A percentile compares a stretch with the other conserved stretches of the same genome.
Conservation (phyloP, 35 echinoderm and acorn worm genomes). For the Apostichopus japonicus region DNA sequence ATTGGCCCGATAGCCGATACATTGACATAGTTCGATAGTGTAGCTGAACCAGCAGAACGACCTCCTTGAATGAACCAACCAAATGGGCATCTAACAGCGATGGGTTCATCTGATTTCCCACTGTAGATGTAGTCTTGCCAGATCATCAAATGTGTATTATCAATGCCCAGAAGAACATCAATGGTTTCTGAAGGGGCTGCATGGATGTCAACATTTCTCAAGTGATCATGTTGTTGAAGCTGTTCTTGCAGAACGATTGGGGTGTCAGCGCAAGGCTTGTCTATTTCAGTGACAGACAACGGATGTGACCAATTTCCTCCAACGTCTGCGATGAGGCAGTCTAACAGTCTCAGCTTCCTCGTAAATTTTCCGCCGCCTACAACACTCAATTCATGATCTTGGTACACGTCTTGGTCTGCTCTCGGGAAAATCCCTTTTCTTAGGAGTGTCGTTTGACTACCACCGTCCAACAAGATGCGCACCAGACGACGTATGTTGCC, state of each 20-base stretch:
- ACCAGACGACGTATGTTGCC: constrained; percentile 59
- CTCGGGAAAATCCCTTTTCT: constrained; percentile 74
- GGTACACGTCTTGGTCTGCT: constrained; percentile 61
- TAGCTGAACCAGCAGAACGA: constrained; percentile 11
- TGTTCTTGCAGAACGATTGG: constrained; percentile 55
- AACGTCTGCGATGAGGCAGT: constrained; percentile 74
- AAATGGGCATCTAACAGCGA: constrained; percentile 72
- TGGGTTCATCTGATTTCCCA: constrained; percentile 16
- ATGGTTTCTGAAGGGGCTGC: constrained; percentile 66
- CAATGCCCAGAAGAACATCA: constrained; percentile 78
- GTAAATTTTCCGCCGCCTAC: constrained; percentile 67
- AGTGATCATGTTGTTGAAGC: constrained; percentile 61
- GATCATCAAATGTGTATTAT: constrained; percentile 60
- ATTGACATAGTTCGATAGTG: constrained; percentile 74
- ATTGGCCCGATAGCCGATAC: constrained; percentile 68
- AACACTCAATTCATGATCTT: constrained; percentile 78
- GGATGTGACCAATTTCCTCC: constrained; percentile 35
- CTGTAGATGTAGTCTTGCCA: constrained; percentile 39
- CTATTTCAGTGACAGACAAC: constrained; percentile 72
- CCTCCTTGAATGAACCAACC: constrained; percentile 79
- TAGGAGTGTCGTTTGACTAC: constrained; percentile 72
- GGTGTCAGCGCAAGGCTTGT: constrained; percentile 68
- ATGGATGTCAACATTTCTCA: constrained; percentile 49
- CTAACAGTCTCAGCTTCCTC: constrained; percentile 68
- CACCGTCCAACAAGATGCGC: constrained; percentile 77